Evolutionary conservation across 2,113 vertebrate genomes (phyloP), one percentile per base, ranked within the genome.

Genomic region (Marmota monax): DNA sequence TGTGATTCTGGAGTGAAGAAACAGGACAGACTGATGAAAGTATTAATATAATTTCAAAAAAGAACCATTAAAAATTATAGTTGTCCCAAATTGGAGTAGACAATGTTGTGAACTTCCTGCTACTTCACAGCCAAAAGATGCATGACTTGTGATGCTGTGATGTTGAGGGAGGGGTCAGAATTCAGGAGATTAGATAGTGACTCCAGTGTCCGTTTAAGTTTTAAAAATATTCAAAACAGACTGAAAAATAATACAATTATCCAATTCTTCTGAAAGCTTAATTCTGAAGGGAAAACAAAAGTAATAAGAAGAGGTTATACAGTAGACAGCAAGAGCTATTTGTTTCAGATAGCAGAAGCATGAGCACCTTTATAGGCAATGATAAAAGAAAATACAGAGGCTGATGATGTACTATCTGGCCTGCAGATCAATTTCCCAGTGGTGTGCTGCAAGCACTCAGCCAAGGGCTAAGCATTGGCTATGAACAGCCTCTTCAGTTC

Each of bases 241-340:
- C 22, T 93, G 34, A 88, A 91, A 92, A 82, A 78, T 39, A 94
- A 74, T n/a, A 87, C 27, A 51, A 79, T 76, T 58, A 92, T 2
- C 18, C 48, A 88, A 69, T 70, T 84, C 6, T 83, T 53, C 22
- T 42, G 39, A 67, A 16, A 93, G 80, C 18, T 29, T 77, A n/a
- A 7, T 25, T 97, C 42, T 73, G 22, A 80, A 67, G 4, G 14
- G 22, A 88, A 23, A 78, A 39, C 2, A 89, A 13, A 82, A 63
- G 29, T 4, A 56, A 29, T 29, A 92, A 84, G 29, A 74, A 85
- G 67, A 84, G 58, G 20, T 29, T 65, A 0, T 61, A 74, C n/a
- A 9, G 39, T 3, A 11, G 5, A 89, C 17, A 5, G 61, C 2
- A 39, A 10, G 37, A 56, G n/a, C 37, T 37, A 27, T 17, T 22